phyloP scores from a whole-genome alignment of 1,140 invertebrate species.

The Tenebrio molitor region DNA sequence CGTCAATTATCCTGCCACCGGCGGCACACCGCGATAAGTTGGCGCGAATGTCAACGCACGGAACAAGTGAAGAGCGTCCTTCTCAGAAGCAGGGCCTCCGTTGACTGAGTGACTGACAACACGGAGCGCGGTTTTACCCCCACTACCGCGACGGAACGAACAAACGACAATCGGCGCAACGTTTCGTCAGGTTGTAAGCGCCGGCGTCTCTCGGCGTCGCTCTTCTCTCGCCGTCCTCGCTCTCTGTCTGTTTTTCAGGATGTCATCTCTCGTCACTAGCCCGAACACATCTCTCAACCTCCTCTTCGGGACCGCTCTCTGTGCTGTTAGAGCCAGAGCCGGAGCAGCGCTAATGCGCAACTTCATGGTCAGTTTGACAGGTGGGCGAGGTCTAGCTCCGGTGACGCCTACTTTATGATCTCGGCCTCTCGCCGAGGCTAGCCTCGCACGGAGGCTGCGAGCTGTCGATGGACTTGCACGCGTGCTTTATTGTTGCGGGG shows the following conservation, averaged over 20 bases:
- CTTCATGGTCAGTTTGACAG: conserved; percentile 66
- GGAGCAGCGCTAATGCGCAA: conserved; percentile 60
- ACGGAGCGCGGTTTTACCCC: conserved; percentile 62
- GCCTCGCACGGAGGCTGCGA: conserved; percentile 53
- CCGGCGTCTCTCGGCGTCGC: conserved; percentile 59
- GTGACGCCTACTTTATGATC: conserved; percentile 61
- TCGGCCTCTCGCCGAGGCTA: conserved; percentile 53
- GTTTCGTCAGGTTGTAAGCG: conserved; percentile 64
- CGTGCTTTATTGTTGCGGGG: conserved; percentile 49
- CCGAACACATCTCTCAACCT: conserved; percentile 61
- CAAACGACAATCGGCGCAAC: conserved; percentile 62
- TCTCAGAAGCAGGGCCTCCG: conserved; percentile 61
- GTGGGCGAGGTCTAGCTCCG: conserved; percentile 58
- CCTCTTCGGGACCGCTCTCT: conserved; percentile 46
- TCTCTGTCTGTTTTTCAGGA: conserved; percentile 53
- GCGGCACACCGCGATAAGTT: conserved; percentile 19
- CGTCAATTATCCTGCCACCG: conserved; percentile 2
- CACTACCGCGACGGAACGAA: conserved; percentile 57
- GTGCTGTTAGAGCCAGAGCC: conserved; percentile 42
- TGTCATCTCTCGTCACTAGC: conserved; percentile 67
- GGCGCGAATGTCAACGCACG: conserved; percentile 42
- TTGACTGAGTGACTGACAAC: conserved; percentile 67
- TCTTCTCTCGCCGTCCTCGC: conserved; percentile 48
- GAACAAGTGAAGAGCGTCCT: conserved; percentile 58
- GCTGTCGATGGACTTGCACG: conserved; percentile 39